Evolutionary conservation across 2,888 invertebrate genomes (phyloP).

Genomic region (Calliphora vomitoria): DNA sequence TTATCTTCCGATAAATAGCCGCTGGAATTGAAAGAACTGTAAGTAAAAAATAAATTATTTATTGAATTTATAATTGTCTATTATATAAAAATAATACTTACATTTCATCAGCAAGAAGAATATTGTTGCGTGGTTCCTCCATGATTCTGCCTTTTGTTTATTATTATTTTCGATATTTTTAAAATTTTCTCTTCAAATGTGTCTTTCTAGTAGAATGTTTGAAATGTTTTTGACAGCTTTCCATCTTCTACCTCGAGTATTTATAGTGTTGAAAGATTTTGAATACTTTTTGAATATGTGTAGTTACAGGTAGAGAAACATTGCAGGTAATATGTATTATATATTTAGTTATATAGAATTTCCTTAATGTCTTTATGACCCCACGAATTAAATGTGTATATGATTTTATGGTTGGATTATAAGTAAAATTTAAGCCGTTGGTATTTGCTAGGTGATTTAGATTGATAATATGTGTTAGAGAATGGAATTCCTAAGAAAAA

Average conservation of each 20-base stretch:
- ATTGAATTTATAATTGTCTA: no score
- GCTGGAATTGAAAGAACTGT: conserved; percentile 52
- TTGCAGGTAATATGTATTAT: not conserved
- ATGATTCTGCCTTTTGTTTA: conserved; percentile 7
- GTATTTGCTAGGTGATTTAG: not conserved
- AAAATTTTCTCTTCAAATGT: not conserved
- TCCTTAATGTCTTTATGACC: conserved; percentile 25
- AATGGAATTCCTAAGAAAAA: not conserved
- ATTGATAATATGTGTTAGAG: not conserved
- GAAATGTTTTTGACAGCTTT: not conserved
- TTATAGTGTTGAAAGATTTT: conserved; percentile 2
- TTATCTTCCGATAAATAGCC: conserved; percentile 63
- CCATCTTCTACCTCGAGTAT: not conserved
- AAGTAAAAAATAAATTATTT: not conserved
- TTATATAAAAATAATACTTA: conserved; percentile 12
- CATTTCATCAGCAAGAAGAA: conserved; percentile 33
- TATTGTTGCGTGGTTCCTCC: conserved; percentile 45
- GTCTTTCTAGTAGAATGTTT: not conserved
- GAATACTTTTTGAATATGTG: not conserved
- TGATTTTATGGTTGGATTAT: not conserved
- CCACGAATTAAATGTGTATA: conserved; percentile 8
- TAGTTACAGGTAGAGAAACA: not conserved
- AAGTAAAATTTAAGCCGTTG: not conserved
- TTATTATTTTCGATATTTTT: not conserved
- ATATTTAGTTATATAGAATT: not conserved